Evolutionary conservation across 1,140 invertebrate genomes (phyloP), one percentile per base, ranked within the genome.

Genomic region (Hylaeus volcanicus): DNA sequence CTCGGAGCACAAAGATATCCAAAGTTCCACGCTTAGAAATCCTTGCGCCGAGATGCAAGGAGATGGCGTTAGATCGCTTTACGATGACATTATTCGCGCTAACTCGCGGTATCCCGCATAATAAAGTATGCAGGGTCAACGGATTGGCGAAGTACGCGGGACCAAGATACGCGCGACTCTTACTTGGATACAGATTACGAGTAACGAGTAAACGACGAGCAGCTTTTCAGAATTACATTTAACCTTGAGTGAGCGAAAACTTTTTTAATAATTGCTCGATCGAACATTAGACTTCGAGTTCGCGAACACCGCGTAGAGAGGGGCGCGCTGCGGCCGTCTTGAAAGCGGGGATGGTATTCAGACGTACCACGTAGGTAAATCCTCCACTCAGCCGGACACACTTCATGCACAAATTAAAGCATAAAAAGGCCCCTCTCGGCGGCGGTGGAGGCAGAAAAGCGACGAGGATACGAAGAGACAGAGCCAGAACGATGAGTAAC

Each of bases 71-170:
- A 88, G 90, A 91, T 91, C 91, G 87, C 88, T 92, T 92, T 92
- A 92, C 87, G 89, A 86, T 87, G 89, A 90, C 90, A 90, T 92
- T 91, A 92, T 90, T 90, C 88, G 88, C 88, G 86, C 78, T 90
- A 90, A 91, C 79, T 88, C 88, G 90, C 74, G 84, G 85, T 83
- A 84, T 58, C 74, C 79, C 70, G 86, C 75, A 88, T 91, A 91
- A 92, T 91, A 92, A 92, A 92, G 89, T 86, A 84, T 83, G 81
- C 66, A 79, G 85, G 88, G 86, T 89, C 88, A 90, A 85, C 86
- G 82, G 1, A 88, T 88, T 86, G 85, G 58, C 68, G 56, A 82
- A 51, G 55, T 51, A 55, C 51, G 65, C 45, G 43, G 66, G 68
- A 26, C 26, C 26, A 26, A 26, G 26, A 26, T 26, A 26, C 26